phyloP scores from a whole-genome alignment of 2,888 invertebrate genomes.

The Drosophila lacicola region DNA sequence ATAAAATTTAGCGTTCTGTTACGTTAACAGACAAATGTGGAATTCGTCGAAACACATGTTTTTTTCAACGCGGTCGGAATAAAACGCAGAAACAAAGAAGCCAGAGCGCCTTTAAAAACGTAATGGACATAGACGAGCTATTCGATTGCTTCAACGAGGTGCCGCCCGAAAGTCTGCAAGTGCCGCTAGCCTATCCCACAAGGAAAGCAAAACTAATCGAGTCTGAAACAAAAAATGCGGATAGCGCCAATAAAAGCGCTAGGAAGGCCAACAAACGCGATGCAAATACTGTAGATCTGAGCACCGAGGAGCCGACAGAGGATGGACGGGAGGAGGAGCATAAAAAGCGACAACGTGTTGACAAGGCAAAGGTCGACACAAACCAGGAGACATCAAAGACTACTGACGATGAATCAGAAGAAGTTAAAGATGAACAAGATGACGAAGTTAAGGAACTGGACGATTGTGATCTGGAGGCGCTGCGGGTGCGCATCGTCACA shows the following conservation, averaged over 20 bases:
- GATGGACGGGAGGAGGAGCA: neutral
- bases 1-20: conserved; percentile 1
- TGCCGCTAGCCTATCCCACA: conserved; percentile 13
- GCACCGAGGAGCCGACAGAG: neutral
- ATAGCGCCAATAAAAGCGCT: conserved; percentile 10
- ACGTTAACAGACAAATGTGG: neutral
- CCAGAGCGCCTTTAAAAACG: neutral
- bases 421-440: conserved; percentile 12
- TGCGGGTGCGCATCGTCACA: conserved; percentile 92
- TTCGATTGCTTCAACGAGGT: conserved; percentile 84
- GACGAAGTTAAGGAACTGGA: conserved; percentile 61
- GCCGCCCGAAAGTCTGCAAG: conserved; percentile 36
- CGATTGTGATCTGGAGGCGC: conserved; percentile 89
- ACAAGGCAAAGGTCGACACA: too few species aligned
- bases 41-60: conserved; percentile 29
- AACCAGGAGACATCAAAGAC: neutral
- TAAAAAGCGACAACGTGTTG: conserved; percentile 42
- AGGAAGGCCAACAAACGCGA: conserved; percentile 34
- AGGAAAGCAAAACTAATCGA: conserved; percentile 5
- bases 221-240: conserved; percentile 2
- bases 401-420: conserved; percentile 21
- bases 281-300: neutral
- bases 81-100: neutral
- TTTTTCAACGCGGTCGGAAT: conserved; percentile 3
- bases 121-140: conserved; percentile 83